phyloP scores from a whole-genome alignment of 2,888 invertebrate species.

The Drosophila aldrichi region DNA sequence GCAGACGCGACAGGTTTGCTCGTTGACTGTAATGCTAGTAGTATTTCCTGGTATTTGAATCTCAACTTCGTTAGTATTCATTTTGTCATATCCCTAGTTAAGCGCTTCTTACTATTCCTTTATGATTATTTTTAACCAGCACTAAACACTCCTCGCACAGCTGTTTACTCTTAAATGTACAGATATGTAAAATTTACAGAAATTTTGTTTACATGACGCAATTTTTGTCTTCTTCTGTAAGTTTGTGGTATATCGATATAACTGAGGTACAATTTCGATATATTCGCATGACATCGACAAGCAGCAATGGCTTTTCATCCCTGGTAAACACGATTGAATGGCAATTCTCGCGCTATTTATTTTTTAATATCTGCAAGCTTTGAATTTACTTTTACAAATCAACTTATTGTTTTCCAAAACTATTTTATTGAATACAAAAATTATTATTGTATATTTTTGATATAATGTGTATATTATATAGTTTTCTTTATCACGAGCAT shows the following conservation, averaged over 20 bases:
- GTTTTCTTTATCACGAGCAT: conserved; percentile 13
- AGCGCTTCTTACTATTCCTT: neutral
- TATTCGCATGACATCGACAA: neutral
- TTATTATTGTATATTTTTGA: conserved; percentile 3
- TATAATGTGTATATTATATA: conserved; percentile 2
- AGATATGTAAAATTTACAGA: neutral
- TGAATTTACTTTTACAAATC: neutral
- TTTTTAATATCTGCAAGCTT: neutral
- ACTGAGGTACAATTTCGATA: neutral
- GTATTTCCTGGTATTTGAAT: conserved; percentile 1
- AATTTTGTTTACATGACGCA: neutral
- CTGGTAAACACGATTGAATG: no score
- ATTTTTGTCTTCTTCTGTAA: neutral
- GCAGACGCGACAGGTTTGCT: conserved; percentile 75
- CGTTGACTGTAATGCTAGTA: conserved; percentile 12
- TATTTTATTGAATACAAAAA: conserved; percentile 3
- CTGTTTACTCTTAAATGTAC: neutral
- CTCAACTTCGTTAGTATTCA: conserved; percentile 22
- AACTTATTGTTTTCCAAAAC: neutral
- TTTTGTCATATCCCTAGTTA: conserved; percentile 29
- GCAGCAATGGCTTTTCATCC: no score
- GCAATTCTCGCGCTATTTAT: no score
- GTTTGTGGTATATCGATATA: neutral
- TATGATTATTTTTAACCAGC: neutral
- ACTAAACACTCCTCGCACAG: neutral